Base-by-base conservation (phyloP, 2,113 vertebrate species). In the Podilymbus podiceps region DNA sequence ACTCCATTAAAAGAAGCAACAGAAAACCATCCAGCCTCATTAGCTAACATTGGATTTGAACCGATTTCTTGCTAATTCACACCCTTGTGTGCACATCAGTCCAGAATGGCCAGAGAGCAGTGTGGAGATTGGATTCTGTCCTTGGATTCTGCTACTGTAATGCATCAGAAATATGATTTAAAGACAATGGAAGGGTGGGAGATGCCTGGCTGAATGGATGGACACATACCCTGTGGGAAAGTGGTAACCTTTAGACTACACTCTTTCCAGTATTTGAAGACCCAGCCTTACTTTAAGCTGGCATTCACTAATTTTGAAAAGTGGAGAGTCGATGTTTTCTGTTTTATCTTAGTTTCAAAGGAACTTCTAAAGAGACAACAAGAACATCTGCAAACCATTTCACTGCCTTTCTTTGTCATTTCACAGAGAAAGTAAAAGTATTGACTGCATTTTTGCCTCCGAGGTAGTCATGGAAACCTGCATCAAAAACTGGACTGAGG, bases 381-480 rank as follows among this genome's bases (percentile, higher is more conserved):
- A 25, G 30, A 75, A 67, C 58, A 63, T 64, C 66, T 68, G 56
- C 60, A 89, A 84, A 77, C 10, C 9, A 13, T 71, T 80, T 55
- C 17, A 10, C 58, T 79, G 63, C 22, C 38, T 86, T 73, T 33
- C 69, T 66, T 64, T 60, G 58, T 56, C 12, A 50, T 72, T 87
- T 75, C 64, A 30, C 49, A 76, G 53, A 44, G 73, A 75, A 87
- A 94, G 81, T 31, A 82, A 76, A 90, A 78, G 52, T 60, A 84
- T 20, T 4, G 0, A 8, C 80, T 97, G 86, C 19, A 56, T 90
- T 92, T 90, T 91, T 92, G 8, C 76, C 35, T 95, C 75, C 60
- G 35, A 56, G 56, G 82, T 93, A 86, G 88, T 53, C 90, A 96
- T 95, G 76, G 93, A 96, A 96, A 97, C 92, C 64, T 87, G 49